phyloP scores from a whole-genome alignment of 1,140 invertebrate species.

The Nasonia vitripennis region DNA sequence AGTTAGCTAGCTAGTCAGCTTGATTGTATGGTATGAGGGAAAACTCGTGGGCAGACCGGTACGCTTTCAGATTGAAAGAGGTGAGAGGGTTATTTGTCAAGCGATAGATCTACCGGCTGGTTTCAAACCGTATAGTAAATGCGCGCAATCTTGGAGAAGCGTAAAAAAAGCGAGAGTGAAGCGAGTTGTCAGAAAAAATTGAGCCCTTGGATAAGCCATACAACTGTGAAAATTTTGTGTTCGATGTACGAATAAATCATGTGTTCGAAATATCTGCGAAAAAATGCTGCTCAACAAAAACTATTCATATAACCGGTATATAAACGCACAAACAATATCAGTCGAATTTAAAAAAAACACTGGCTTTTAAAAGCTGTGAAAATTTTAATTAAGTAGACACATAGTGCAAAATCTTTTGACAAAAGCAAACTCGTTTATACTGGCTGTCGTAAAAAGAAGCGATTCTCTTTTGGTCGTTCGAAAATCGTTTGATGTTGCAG shows the following conservation, averaged over 20 bases:
- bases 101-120: not conserved
- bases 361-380: no score
- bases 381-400: not conserved
- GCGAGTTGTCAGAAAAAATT: no score
- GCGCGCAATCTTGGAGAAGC: not conserved
- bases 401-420: not conserved
- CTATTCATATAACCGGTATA: no score
- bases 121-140: not conserved
- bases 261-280: no score
- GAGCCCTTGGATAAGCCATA: no score
- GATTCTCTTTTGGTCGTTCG: not conserved
- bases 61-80: conserved; percentile 1
- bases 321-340: no score
- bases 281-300: no score
- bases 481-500: conserved; percentile 12
- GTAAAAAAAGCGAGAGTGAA: not conserved
- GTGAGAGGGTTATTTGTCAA: conserved; percentile 10
- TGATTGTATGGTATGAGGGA: not conserved
- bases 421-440: not conserved
- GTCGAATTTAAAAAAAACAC: no score
- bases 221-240: no score
- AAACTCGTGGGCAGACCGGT: not conserved
- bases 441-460: not conserved
- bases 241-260: no score
- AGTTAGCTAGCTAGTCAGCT: not conserved